Percentiles rank a stretch among this genome's conserved stretches.
Conservation (phyloP, 2,113 vertebrate species). For the Leiothrix lutea region DNA sequence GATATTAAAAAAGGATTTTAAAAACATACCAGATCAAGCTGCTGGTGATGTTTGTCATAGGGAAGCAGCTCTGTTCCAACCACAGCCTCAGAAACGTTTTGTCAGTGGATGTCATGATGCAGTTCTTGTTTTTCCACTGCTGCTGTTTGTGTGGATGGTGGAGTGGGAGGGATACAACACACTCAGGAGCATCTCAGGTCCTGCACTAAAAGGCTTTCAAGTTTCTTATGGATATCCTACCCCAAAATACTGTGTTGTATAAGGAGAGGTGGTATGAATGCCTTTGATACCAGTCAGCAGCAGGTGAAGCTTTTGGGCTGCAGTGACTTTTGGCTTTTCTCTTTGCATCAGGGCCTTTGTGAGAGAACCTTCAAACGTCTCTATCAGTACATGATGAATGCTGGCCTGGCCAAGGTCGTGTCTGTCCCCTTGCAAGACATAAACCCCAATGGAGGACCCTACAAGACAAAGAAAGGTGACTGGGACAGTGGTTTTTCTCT, state of each 20-base stretch:
- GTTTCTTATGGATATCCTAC: neutral
- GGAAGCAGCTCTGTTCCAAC: neutral
- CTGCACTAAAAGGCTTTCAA: neutral
- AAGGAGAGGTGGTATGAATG: neutral
- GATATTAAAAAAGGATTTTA: neutral
- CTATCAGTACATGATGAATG: conserved; percentile 85
- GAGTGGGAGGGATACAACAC: neutral
- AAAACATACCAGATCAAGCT: neutral
- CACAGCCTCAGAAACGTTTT: neutral
- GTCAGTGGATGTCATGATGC: fast-evolving
- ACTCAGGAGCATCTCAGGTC: neutral
- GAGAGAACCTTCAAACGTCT: conserved; percentile 84
- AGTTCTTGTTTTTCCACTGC: neutral
- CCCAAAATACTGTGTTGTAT: neutral
- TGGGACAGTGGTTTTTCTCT: neutral
- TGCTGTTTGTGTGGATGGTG: neutral
- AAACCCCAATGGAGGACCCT: conserved; percentile 79
- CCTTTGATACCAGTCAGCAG: neutral
- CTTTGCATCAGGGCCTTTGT: conserved; percentile 75
- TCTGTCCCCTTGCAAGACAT: conserved; percentile 83
- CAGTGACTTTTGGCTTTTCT: neutral
- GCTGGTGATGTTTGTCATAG: neutral
- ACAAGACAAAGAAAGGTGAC: conserved; percentile 87
- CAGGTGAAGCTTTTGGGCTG: neutral
- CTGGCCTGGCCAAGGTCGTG: conserved; percentile 81